Evolutionary conservation across 2,797 vertebrate genomes (phyloP), one percentile per base, ranked within the genome.

Genomic region (Anabas testudineus): DNA sequence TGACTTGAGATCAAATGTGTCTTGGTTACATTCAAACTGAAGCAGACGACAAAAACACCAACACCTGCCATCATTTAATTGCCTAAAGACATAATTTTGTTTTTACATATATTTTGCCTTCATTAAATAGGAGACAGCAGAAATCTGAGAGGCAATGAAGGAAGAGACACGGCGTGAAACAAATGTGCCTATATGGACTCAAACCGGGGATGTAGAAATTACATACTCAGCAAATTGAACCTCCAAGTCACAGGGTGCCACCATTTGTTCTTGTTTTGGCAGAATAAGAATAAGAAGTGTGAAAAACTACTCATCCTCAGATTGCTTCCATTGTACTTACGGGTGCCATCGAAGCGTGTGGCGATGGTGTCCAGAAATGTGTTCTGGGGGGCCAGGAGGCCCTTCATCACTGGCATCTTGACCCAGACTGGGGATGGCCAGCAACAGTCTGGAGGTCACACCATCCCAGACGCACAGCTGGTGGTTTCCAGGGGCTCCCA

Each of bases 321-420:
- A 22, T n/a, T 26, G 54, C 46, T 49, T 49, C 10, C 4, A 18
- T 48, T 67, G 36, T 75, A 94, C 94, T 94, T 74, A 95, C 94
- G 94, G 81, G 94, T 95, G 79, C 94, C 94, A 74, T 95, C 94
- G 7, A 95, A 95, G 78, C 92, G 93, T 2, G 93, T 95, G 0
- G 94, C 94, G 37, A 95, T 95, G 81, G 92, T 94, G 81, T 95
- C 94, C 90, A 95, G 85, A 57, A 95, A 95, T 49, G 94, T 95
- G 91, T 95, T 95, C 87, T 95, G 94, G 5, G 94, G 94, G 85
- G 94, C 94, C 87, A 95, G 90, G 24, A 95, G 93, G 83, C 94
- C 94, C 90, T 95, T 95, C 94, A 95, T 95, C 82, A 95, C 93
- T 22, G 94, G 94, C 94, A 95, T 95, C 74, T 87, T 91, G 87